phyloP scores from a whole-genome alignment of 2,797 vertebrate genomes.

The Acrossocheilus fasciatus region DNA sequence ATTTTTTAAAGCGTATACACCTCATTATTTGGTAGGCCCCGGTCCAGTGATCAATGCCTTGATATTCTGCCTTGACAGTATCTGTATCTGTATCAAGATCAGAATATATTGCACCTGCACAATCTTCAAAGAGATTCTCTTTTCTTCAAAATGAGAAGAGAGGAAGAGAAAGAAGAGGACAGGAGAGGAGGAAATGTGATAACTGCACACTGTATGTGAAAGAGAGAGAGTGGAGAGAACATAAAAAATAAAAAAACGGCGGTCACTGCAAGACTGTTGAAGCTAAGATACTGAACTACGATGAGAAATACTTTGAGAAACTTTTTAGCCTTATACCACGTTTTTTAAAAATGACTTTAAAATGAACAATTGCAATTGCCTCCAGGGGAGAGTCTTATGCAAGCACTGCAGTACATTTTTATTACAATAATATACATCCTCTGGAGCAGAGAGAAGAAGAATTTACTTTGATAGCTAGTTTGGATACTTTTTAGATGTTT shows the following conservation, averaged over 20 bases:
- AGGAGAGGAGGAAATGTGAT: not conserved
- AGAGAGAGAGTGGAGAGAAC: not conserved
- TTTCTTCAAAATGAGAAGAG: conserved; percentile 31
- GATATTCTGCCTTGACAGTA: conserved; percentile 33
- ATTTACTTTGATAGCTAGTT: conserved; percentile 11
- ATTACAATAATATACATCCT: conserved; percentile 36
- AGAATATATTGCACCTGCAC: conserved; percentile 12
- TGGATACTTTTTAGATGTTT: not conserved
- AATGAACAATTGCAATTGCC: conserved; percentile 28
- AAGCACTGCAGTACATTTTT: conserved; percentile 33
- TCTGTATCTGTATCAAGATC: conserved; percentile 23
- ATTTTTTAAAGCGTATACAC: conserved; percentile 74
- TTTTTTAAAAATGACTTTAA: conserved; percentile 4
- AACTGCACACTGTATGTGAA: not conserved
- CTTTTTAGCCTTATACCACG: not conserved
- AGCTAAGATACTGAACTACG: conserved; percentile 1
- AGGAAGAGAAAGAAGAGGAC: conserved; percentile 3
- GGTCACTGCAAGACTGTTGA: conserved; percentile 6
- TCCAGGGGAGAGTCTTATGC: conserved; percentile 23
- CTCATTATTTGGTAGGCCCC: conserved; percentile 78
- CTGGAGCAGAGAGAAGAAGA: conserved; percentile 15
- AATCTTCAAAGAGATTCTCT: not conserved
- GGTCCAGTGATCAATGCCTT: conserved; percentile 68
- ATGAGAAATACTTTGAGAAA: conserved; percentile 19
- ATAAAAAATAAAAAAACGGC: not conserved